Conservation (phyloP, 2,797 vertebrate genomes). For the Picus viridis region DNA sequence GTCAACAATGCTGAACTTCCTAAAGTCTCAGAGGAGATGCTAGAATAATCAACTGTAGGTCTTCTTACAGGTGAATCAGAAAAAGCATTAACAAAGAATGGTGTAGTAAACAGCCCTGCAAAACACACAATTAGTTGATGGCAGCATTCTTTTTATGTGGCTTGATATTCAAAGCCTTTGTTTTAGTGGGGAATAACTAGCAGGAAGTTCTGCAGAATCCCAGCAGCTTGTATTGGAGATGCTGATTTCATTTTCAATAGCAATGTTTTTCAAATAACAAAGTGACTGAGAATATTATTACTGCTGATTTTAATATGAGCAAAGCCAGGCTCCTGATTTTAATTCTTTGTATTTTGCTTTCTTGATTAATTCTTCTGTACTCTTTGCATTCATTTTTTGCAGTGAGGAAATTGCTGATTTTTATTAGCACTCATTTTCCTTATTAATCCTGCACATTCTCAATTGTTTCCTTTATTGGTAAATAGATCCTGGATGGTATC, state of each 20-base stretch:
- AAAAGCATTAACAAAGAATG: neutral
- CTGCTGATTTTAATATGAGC: conserved; percentile 4
- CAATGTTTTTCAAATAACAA: neutral
- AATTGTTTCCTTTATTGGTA: conserved; percentile 36
- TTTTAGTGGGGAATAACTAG: neutral
- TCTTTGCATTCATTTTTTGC: neutral
- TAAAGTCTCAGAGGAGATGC: neutral
- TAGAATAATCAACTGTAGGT: neutral
- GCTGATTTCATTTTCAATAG: conserved; percentile 8
- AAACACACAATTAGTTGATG: neutral
- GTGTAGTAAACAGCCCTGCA: neutral
- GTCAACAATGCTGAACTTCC: neutral
- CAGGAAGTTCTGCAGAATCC: neutral
- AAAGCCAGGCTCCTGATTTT: conserved; percentile 41
- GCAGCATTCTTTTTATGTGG: neutral
- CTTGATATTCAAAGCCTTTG: neutral
- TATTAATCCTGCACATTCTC: conserved; percentile 19
- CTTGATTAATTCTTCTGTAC: conserved; percentile 41
- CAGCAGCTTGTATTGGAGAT: neutral
- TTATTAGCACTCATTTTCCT: conserved; percentile 23
- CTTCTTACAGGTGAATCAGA: neutral
- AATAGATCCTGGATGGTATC: neutral
- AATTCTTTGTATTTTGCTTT: conserved; percentile 22
- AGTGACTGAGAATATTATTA: neutral
- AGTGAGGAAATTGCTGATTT: conserved; percentile 35